A percentile compares a stretch with the other conserved stretches of the same genome.
These are phyloP conservation scores for Coelopa pilipes DNA, from an alignment of 2,888 invertebrate species.

Conservation along the genomic window DNA sequence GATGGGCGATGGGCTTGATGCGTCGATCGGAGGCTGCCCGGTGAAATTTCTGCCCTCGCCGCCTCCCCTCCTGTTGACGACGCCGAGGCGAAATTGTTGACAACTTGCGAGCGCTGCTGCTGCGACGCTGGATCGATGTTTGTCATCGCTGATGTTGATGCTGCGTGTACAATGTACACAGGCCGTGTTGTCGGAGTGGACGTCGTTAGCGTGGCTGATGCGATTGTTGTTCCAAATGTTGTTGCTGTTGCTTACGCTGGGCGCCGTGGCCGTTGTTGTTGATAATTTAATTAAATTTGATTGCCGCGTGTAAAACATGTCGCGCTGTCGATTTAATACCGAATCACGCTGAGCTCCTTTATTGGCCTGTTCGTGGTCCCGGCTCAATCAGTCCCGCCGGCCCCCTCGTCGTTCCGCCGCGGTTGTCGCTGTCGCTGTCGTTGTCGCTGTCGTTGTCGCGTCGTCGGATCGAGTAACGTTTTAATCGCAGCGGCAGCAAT, in stretches of 20 bases:
- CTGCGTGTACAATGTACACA: not conserved
- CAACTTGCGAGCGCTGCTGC: no score
- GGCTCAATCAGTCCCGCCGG: not conserved
- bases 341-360: constrained; percentile 33
- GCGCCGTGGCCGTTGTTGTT: not conserved
- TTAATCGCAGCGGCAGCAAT: constrained; percentile 22
- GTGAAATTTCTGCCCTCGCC: no score
- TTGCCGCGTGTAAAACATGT: constrained; percentile 39
- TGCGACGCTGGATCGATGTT: not conserved
- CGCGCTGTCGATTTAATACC: constrained; percentile 30
- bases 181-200: not conserved
- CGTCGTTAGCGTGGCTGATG: not conserved
- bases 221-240: not conserved
- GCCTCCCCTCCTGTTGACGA: no score
- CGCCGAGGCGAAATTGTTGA: no score
- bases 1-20: no score
- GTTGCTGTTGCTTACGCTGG: not conserved
- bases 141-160: constrained; percentile 8
- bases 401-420: not conserved
- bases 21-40: no score
- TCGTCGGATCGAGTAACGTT: not conserved
- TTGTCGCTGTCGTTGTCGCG: not conserved
- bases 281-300: constrained; percentile 41
- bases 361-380: not conserved
- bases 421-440: not conserved